These are phyloP conservation scores for Lypha dubia DNA, from an alignment of 2,888 invertebrate genomes.

Conservation along the genomic window DNA sequence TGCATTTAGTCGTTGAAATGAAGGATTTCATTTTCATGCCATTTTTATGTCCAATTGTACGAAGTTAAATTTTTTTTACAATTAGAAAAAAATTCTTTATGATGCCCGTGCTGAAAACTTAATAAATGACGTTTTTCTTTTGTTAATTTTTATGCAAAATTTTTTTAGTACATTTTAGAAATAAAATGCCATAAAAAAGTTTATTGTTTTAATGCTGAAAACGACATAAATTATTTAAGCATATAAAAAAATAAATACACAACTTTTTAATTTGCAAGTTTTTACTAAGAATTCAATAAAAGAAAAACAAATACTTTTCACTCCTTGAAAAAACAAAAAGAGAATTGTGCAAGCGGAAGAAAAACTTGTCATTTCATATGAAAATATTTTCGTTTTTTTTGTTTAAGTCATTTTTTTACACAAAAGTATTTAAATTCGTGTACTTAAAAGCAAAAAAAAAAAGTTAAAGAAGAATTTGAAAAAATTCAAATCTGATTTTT, in stretches of 20 bases:
- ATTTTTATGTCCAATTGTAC: no score
- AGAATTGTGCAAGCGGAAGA: neutral
- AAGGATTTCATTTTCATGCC: no score
- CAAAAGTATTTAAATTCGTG: neutral
- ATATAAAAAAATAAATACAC: no score
- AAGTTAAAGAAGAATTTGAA: neutral
- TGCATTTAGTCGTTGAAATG: no score
- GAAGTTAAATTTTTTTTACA: no score
- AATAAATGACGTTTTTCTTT: no score
- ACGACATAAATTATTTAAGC: no score
- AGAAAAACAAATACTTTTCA: neutral
- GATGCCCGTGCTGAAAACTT: no score
- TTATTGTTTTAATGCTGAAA: neutral
- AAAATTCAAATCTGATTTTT: no score
- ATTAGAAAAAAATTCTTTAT: no score
- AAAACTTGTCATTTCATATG: constrained; percentile 31
- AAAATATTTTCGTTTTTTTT: neutral
- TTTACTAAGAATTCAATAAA: neutral
- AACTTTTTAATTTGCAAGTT: neutral
- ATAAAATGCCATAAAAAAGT: neutral
- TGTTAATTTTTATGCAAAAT: neutral
- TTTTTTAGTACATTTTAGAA: neutral
- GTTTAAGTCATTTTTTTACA: neutral
- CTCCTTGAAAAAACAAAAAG: neutral
- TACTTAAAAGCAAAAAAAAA: neutral